Evolutionary conservation across 2,888 invertebrate species (phyloP).

Genomic region (Polietes domitor): DNA sequence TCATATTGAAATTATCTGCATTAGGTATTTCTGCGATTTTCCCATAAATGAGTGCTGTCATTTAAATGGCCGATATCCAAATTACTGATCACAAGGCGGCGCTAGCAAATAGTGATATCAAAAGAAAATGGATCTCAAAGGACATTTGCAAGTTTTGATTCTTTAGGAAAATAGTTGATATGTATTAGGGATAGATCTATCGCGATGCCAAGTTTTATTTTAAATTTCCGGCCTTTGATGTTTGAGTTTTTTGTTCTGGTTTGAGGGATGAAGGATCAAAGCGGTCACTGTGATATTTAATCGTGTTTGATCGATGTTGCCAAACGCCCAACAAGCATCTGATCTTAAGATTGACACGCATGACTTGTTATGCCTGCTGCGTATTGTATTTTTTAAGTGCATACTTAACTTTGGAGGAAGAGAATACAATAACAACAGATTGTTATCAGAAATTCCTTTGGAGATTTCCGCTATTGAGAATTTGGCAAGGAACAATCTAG

Average conservation of each 20-base stretch:
- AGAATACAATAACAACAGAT: neutral
- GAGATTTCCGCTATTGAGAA: neutral
- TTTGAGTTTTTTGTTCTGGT: neutral
- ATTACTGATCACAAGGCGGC: too few relatives aligned
- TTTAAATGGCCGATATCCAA: too few relatives aligned
- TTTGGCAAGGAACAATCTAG: too few relatives aligned
- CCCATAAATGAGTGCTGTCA: too few relatives aligned
- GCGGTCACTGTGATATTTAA: neutral
- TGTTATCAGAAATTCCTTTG: neutral
- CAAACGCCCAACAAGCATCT: too few relatives aligned
- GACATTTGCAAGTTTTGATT: too few relatives aligned
- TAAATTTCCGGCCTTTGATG: neutral
- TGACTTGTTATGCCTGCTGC: neutral
- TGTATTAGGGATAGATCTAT: neutral
- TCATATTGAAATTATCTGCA: too few relatives aligned
- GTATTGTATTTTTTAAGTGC: neutral
- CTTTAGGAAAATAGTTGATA: neutral
- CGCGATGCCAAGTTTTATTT: neutral
- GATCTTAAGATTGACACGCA: neutral
- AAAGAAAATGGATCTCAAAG: too few relatives aligned
- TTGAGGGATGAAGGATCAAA: slow-evolving; percentile 4
- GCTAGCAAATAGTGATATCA: too few relatives aligned
- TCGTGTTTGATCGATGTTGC: too few relatives aligned
- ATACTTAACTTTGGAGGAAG: too few relatives aligned
- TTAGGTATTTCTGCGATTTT: too few relatives aligned